These are phyloP conservation scores for Capromys pilorides DNA, from an alignment of 2,797 vertebrate species.

Conservation along the genomic window DNA sequence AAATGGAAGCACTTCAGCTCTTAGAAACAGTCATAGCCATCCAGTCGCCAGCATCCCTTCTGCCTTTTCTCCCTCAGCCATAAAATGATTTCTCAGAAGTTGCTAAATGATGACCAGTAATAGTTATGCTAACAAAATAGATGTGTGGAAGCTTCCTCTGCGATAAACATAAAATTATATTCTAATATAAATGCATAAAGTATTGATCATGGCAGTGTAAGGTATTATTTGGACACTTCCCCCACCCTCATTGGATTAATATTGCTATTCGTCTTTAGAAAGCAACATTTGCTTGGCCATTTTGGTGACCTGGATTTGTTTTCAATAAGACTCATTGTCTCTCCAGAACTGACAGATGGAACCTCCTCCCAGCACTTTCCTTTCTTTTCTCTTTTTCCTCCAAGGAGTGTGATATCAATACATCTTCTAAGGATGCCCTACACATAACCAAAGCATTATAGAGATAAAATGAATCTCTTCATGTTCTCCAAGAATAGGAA, in stretches of 20 bases:
- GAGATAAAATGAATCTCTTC: not conserved
- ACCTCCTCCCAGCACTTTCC: not conserved
- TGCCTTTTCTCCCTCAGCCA: not conserved
- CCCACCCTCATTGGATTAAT: not conserved
- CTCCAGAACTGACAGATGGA: not conserved
- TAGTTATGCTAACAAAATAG: not conserved
- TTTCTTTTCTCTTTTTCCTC: not conserved
- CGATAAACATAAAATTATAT: not conserved
- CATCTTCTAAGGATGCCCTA: not conserved
- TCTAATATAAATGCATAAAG: not conserved
- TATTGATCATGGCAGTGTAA: not conserved
- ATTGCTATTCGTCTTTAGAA: slow-evolving; percentile 24
- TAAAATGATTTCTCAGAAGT: not conserved
- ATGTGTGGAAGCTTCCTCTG: not conserved
- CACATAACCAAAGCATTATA: not conserved
- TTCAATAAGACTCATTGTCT: not conserved
- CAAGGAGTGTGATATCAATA: not conserved
- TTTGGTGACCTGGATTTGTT: not conserved
- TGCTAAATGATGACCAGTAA: not conserved
- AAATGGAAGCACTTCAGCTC: not conserved
- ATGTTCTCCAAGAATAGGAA: slow-evolving; percentile 7
- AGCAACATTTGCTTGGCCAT: not conserved
- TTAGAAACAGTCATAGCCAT: not conserved
- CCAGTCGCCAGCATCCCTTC: not conserved
- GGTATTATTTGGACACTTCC: not conserved